Evolutionary conservation across 64 coral and sea anemone genomes (phyloP).

Genomic region (Anthopleura sola): DNA sequence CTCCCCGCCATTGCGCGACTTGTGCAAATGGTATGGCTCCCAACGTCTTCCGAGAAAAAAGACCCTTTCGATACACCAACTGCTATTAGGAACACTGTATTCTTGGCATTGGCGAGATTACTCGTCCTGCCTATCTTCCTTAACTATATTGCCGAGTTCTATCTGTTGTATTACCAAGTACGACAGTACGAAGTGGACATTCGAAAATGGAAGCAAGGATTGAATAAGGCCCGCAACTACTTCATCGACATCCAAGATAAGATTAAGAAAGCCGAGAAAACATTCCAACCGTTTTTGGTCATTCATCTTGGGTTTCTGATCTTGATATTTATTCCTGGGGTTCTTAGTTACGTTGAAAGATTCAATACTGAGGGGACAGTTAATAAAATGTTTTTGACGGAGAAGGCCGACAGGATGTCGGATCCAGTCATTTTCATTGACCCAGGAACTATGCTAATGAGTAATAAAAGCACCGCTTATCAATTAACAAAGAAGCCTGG

Average conservation of each 20-base stretch:
- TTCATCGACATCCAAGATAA: slow-evolving; percentile 43
- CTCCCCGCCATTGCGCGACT: slow-evolving; percentile 12
- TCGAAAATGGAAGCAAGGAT: slow-evolving; percentile 24
- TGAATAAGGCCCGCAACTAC: slow-evolving; percentile 28
- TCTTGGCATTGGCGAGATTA: slow-evolving; percentile 26
- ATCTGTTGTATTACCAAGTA: slow-evolving; percentile 49
- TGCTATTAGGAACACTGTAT: background rate
- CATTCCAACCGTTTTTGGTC: slow-evolving; percentile 51
- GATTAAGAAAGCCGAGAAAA: slow-evolving; percentile 29
- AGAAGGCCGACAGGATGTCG: background rate
- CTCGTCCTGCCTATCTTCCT: slow-evolving; percentile 48
- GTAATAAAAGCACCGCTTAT: background rate
- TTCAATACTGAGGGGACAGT: slow-evolving; percentile 24
- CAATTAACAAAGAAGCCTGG: background rate
- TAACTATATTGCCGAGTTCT: slow-evolving; percentile 32
- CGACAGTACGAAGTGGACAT: slow-evolving; percentile 36
- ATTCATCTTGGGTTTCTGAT: slow-evolving; percentile 33
- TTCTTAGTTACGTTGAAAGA: slow-evolving; percentile 54
- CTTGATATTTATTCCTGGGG: slow-evolving; percentile 35
- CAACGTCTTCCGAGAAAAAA: background rate
- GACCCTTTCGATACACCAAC: background rate
- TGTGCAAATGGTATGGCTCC: slow-evolving; percentile 26
- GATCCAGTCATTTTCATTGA: background rate
- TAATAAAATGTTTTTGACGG: background rate
- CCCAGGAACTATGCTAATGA: background rate